Percentiles rank a stretch among this genome's conserved stretches.
Conservation (phyloP, 2,113 vertebrate species). For the Neodontobutis hainanensis region DNA sequence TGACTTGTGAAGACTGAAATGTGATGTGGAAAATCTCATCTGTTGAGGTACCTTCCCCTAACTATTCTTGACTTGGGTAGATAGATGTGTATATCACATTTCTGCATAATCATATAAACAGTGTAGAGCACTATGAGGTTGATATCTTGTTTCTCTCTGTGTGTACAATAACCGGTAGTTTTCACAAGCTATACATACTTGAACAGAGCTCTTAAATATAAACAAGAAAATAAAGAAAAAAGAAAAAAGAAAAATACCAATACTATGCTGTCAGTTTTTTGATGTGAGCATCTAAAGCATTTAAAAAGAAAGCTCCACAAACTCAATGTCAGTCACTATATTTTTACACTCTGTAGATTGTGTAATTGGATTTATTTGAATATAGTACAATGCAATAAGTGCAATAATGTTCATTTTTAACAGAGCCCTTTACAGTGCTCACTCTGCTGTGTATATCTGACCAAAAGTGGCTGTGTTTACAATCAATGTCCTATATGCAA, state of each 20-base stretch:
- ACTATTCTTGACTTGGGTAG: conserved; percentile 18
- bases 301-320: conserved; percentile 5
- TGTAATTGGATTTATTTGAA: conserved; percentile 15
- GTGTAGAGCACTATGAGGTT: conserved; percentile 11
- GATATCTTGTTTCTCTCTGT: background rate
- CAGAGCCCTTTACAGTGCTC: conserved; percentile 36
- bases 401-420: conserved; percentile 24
- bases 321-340: background rate
- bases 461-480: conserved; percentile 42
- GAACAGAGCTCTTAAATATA: no score
- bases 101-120: conserved; percentile 43
- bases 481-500: conserved; percentile 64
- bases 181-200: background rate
- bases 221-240: no score
- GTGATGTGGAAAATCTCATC: conserved; percentile 20
- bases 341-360: conserved; percentile 12
- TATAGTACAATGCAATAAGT: conserved; percentile 9
- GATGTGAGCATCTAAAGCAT: no score
- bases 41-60: conserved; percentile 10
- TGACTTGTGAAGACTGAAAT: conserved; percentile 33
- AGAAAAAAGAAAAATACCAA: no score
- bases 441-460: conserved; percentile 43
- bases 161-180: no score
- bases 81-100: conserved; percentile 40
- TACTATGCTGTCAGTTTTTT: background rate